Evolutionary conservation across 2,888 invertebrate genomes (phyloP).

Genomic region (Eurois occulta): DNA sequence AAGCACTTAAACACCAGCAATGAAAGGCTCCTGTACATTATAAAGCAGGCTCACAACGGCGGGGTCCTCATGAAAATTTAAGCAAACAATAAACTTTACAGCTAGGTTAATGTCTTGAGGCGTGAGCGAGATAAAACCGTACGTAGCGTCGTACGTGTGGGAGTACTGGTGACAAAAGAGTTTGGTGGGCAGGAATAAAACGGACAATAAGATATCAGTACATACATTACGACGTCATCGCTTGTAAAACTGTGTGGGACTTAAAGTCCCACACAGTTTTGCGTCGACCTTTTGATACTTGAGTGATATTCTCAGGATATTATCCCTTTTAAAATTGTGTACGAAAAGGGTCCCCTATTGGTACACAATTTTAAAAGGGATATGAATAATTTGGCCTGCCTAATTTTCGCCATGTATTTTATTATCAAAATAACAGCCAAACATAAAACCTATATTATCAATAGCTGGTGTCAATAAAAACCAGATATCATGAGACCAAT

Average conservation of each 20-base stretch:
- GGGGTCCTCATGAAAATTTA: slow-evolving; percentile 65
- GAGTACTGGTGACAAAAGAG: slow-evolving; percentile 13
- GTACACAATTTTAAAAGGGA: background rate
- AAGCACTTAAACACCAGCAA: slow-evolving; percentile 46
- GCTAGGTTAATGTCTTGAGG: slow-evolving; percentile 55
- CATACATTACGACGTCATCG: background rate
- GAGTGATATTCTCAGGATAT: background rate
- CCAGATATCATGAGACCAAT: too few species aligned
- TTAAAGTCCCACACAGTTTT: background rate
- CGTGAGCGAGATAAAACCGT: slow-evolving; percentile 59
- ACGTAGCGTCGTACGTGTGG: slow-evolving; percentile 41
- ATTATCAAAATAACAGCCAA: background rate
- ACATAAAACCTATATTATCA: background rate
- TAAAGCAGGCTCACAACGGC: slow-evolving; percentile 37
- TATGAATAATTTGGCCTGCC: background rate
- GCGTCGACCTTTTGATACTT: background rate
- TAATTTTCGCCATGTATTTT: background rate
- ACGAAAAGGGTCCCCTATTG: too few species aligned
- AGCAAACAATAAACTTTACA: slow-evolving; percentile 66
- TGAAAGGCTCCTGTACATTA: slow-evolving; percentile 54
- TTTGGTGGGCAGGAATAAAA: slow-evolving; percentile 8
- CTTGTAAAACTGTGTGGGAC: too few species aligned
- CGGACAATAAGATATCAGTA: background rate
- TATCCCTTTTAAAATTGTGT: too few species aligned
- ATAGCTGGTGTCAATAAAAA: background rate